Percentiles rank a stretch among this genome's conserved stretches.
Conservation (phyloP, 2,797 vertebrate species). For the Cyprinella venusta region DNA sequence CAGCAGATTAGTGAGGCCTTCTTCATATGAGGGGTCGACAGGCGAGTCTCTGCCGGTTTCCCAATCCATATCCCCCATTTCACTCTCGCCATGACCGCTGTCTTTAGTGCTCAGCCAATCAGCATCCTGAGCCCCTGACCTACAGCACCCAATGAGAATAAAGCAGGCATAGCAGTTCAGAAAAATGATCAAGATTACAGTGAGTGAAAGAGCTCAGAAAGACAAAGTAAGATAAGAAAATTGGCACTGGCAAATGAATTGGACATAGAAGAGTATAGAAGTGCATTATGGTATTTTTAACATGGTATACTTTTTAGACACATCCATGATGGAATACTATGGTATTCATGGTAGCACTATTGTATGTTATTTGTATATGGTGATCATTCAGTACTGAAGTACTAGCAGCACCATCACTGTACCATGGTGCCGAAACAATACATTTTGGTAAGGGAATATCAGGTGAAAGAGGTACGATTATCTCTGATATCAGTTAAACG, state of each 20-base stretch:
- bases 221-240: too few relatives aligned
- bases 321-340: background rate
- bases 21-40: slow-evolving; percentile 85
- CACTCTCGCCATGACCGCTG: slow-evolving; percentile 87
- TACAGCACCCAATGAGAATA: slow-evolving; percentile 57
- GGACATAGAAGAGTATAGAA: background rate
- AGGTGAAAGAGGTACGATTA: background rate
- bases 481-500: background rate
- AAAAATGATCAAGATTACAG: background rate
- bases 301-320: too few relatives aligned
- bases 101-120: slow-evolving; percentile 88
- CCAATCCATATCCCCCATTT: slow-evolving; percentile 85
- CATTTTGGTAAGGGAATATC: background rate
- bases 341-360: background rate
- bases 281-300: background rate
- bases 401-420: background rate
- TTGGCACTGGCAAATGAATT: background rate
- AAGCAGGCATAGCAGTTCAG: background rate
- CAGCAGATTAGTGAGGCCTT: slow-evolving; percentile 83
- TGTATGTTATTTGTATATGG: background rate
- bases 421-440: background rate
- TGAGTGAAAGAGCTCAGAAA: background rate
- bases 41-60: slow-evolving; percentile 84
- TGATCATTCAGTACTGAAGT: background rate
- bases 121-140: slow-evolving; percentile 80